Percentiles rank a stretch among this genome's conserved stretches.
phyloP scores from a whole-genome alignment of 2,888 invertebrate species.

The Prenolepis imparis region DNA sequence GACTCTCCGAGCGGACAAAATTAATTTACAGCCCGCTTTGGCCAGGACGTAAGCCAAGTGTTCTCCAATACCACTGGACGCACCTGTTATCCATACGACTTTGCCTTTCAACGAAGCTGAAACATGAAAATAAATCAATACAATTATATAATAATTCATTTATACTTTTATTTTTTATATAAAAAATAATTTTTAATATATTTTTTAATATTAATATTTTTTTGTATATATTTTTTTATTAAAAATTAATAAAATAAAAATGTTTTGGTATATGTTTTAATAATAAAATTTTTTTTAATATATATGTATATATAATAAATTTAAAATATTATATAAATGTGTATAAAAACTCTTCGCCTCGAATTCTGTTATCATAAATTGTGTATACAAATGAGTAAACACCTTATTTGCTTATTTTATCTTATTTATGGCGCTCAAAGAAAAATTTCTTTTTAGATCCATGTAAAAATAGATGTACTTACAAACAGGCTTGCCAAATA shows the following conservation, averaged over 20 bases:
- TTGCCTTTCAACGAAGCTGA: conserved; percentile 88
- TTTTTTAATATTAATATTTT: no score
- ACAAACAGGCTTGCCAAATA: conserved; percentile 89
- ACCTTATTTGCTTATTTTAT: neutral
- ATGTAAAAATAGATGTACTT: conserved; percentile 76
- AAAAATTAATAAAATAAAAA: neutral
- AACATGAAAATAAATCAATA: neutral
- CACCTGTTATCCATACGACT: conserved; percentile 94
- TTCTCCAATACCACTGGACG: conserved; percentile 94
- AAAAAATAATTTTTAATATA: neutral
- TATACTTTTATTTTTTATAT: neutral
- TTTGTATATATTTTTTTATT: neutral
- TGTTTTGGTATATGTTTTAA: no score
- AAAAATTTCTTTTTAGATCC: neutral
- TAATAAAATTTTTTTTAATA: neutral
- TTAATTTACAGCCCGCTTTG: conserved; percentile 89
- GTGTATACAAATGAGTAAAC: neutral
- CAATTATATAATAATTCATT: no score
- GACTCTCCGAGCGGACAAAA: conserved; percentile 90
- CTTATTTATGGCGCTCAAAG: neutral
- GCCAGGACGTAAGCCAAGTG: conserved; percentile 90
- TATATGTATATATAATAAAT: neutral
- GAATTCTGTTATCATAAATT: neutral
- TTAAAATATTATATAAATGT: neutral
- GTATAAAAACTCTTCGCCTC: neutral